phyloP scores from a whole-genome alignment of 2,113 vertebrate species.

The Aythya baeri region DNA sequence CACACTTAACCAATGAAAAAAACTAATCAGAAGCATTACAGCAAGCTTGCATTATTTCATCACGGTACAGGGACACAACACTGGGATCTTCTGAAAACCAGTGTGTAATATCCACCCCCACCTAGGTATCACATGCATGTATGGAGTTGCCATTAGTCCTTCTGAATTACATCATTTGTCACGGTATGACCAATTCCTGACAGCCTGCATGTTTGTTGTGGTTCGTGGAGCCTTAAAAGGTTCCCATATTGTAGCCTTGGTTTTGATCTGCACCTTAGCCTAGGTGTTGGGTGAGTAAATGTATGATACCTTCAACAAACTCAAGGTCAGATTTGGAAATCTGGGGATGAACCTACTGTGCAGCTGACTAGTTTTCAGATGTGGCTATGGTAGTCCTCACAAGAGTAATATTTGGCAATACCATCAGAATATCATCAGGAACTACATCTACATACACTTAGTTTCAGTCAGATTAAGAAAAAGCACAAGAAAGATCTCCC shows the following conservation, averaged over 20 bases:
- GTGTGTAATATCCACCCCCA: background rate
- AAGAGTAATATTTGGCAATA: background rate
- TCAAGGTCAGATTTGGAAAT: background rate
- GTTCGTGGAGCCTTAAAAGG: background rate
- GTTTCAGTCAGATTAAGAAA: background rate
- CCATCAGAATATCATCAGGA: background rate
- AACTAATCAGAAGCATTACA: background rate
- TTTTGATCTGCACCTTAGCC: background rate
- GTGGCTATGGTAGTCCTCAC: background rate
- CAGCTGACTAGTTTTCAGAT: background rate
- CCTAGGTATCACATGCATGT: background rate
- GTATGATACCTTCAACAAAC: background rate
- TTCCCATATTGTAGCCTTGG: background rate
- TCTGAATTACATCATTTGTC: background rate
- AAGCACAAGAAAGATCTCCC: background rate
- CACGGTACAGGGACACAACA: background rate
- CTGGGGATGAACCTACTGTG: background rate
- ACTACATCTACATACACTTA: background rate
- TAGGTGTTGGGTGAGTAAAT: background rate
- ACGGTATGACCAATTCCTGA: background rate
- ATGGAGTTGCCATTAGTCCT: background rate
- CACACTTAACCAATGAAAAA: slow-evolving; percentile 15
- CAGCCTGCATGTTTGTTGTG: background rate
- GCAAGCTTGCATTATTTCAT: slow-evolving; percentile 9
- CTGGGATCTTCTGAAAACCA: background rate